Base-by-base conservation (phyloP, 2,113 vertebrate genomes). In the Aldabrachelys gigantea region DNA sequence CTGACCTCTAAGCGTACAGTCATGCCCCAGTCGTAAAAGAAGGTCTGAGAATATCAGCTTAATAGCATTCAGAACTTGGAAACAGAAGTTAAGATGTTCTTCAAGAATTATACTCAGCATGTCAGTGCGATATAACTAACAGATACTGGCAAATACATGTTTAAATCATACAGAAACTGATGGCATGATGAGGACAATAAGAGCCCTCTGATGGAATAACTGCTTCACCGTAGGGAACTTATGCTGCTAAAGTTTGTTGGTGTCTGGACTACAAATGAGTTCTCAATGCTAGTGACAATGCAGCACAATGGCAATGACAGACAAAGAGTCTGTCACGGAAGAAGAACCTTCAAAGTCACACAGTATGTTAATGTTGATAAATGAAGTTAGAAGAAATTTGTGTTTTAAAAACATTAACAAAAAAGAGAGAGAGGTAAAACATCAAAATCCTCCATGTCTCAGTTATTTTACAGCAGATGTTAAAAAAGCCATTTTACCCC, bases 91-190 rank as follows among this genome's bases (percentile, higher is more conserved):
- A 6, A 2, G 0, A 44, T 11, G 38, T 29, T 52, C 57, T 69
- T 80, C 89, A 83, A 49, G 59, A 53, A 57, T 12, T 50, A 47
- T 53, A 65, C 54, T 81, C 50, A 50, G 38, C 52, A 44, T 8
- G 5, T 56, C 69, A 92, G 54, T 41, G 11, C 0, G 2, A 50
- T 24, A 69, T 47, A 76, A 35, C 4, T 59, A 91, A 92, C n/a
- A 57, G 85, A 35, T 44, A 79, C 54, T 7, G 8, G 65, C 84
- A 95, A 90, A 9, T 2, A 44, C 88, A 86, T 47, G 22, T 83
- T 96, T 89, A 96, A 95, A 94, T 96, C 84, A 88, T 72, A 76
- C 49, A 93, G 69, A 93, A 98, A 92, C 94, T 31, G 92, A 49
- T 75, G 89, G 25, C 52, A 80, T 11, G 12, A 89, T 57, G 82